Conservation (phyloP, 1,140 invertebrate species). For the Platyscapa corneri region DNA sequence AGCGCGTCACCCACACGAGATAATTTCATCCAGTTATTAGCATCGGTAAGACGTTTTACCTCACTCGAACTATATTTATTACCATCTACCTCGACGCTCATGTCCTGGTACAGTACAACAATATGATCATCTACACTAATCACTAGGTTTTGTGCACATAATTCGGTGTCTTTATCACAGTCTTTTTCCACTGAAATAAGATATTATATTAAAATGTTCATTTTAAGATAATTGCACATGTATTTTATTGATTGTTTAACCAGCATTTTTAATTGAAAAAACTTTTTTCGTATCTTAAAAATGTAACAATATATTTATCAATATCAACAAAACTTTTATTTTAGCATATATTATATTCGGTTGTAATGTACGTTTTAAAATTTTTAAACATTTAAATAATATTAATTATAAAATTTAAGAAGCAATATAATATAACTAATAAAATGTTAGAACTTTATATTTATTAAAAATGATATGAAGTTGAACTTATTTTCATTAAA, state of each 20-base stretch:
- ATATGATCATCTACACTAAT: slow-evolving; percentile 76
- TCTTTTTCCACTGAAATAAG: slow-evolving; percentile 78
- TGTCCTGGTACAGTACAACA: slow-evolving; percentile 78
- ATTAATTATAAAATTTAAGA: no score
- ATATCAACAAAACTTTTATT: no score
- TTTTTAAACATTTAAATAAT: no score
- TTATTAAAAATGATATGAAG: no score
- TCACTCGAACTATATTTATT: slow-evolving; percentile 80
- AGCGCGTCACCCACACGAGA: slow-evolving; percentile 81
- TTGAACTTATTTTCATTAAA: no score
- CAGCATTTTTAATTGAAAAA: not conserved
- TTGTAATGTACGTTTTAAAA: no score
- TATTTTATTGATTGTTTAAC: not conserved
- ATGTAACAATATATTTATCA: no score
- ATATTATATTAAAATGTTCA: not conserved
- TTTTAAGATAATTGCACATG: not conserved
- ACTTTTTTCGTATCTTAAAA: not conserved
- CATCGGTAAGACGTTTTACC: slow-evolving; percentile 79
- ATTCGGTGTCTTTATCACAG: slow-evolving; percentile 71
- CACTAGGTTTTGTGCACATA: slow-evolving; percentile 77
- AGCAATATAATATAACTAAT: no score
- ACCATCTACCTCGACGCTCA: slow-evolving; percentile 81
- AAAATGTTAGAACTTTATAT: no score
- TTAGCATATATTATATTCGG: no score
- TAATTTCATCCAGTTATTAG: slow-evolving; percentile 80